Percentiles rank a stretch among this genome's conserved stretches.
phyloP scores from a whole-genome alignment of 23 tunicate genomes.

The Ciona savignyi region DNA sequence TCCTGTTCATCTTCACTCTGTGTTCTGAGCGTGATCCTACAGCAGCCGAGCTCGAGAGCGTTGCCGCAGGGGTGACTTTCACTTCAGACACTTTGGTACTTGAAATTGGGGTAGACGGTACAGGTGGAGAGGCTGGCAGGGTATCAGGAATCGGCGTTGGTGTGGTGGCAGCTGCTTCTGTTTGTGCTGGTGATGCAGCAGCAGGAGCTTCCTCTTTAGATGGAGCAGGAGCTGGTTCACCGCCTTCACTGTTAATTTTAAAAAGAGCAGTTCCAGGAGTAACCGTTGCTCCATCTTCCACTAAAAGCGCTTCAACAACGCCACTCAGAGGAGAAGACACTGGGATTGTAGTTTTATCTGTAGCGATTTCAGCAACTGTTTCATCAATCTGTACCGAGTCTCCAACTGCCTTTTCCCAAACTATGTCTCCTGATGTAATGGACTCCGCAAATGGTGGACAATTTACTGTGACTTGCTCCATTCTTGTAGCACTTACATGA shows the following conservation, averaged over 20 bases:
- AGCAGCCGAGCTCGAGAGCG: constrained; percentile 4
- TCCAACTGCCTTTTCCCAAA: constrained; percentile 89
- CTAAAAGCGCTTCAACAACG: constrained; percentile 61
- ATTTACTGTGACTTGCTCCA: constrained; percentile 70
- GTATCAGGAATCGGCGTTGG: constrained; percentile 48
- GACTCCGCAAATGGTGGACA: constrained; percentile 97
- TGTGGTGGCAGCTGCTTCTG: constrained; percentile 2
- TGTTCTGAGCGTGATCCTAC: constrained; percentile 57
- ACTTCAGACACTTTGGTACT: constrained; percentile 28
- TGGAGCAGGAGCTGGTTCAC: constrained; percentile 33
- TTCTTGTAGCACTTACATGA: neutral
- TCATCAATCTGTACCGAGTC: constrained; percentile 84
- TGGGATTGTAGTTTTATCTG: constrained; percentile 90
- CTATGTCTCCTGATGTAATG: constrained; percentile 85
- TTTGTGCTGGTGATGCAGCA: constrained; percentile 26
- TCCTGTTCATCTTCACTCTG: constrained; percentile 95
- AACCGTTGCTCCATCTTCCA: constrained; percentile 93
- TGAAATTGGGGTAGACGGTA: constrained; percentile 62
- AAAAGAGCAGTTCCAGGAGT: constrained; percentile 93
- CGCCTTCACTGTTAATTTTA: constrained; percentile 63
- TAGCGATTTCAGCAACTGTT: constrained; percentile 89
- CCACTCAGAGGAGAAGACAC: constrained; percentile 73
- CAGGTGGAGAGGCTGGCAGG: constrained; percentile 52
- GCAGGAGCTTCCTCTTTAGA: constrained; percentile 5
- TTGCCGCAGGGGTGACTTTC: constrained; percentile 38